Conservation (phyloP, 1,140 invertebrate species). For the Watersipora subatra region DNA sequence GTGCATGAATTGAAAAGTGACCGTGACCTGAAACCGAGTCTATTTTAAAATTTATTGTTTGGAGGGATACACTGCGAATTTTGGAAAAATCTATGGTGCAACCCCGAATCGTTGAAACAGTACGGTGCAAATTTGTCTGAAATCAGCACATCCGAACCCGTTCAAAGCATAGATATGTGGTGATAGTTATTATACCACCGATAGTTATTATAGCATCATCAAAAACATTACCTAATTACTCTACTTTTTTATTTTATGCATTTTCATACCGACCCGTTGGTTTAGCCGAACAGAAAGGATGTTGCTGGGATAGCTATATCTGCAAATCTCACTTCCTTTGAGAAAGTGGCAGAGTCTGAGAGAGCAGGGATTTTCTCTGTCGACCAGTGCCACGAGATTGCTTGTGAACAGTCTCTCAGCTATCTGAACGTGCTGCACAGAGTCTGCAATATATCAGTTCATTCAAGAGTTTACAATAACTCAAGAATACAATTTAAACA, state of each 20-base stretch:
- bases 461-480: too few species aligned
- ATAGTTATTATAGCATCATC: neutral
- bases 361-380: neutral
- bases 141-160: too few species aligned
- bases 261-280: neutral
- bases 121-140: too few species aligned
- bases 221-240: neutral
- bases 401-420: neutral
- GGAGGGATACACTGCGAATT: too few species aligned
- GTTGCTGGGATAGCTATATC: neutral
- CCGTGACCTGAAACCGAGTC: too few species aligned
- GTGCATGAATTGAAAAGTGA: too few species aligned
- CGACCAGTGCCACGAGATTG: neutral
- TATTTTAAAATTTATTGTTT: too few species aligned
- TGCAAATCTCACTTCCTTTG: neutral
- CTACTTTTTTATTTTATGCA: neutral
- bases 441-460: too few species aligned
- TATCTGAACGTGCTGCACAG: too few species aligned
- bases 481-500: too few species aligned
- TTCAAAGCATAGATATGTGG: neutral
- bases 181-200: neutral
- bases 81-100: too few species aligned
- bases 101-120: too few species aligned
- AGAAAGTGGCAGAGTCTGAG: neutral
- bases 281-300: neutral